These are phyloP conservation scores for Cacatua alba DNA, from an alignment of 2,113 vertebrate species.

Conservation along the genomic window DNA sequence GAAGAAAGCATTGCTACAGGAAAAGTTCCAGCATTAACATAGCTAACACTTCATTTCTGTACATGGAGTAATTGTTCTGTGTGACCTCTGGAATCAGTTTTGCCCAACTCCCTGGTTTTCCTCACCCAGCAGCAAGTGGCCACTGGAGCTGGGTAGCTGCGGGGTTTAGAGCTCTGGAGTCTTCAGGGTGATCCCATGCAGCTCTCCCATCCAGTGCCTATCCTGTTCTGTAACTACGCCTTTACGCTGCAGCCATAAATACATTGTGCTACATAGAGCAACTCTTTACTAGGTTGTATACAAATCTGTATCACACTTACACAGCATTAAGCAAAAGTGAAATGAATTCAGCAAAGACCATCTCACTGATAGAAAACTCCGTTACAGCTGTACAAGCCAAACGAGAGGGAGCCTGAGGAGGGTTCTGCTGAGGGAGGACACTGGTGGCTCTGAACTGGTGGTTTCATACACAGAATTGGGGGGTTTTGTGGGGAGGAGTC, in stretches of 20 bases:
- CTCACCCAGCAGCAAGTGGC: not conserved
- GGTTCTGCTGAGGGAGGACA: not conserved
- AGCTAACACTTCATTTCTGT: not conserved
- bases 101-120: not conserved
- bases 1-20: not conserved
- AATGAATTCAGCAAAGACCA: not conserved
- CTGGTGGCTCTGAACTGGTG: not conserved
- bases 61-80: not conserved
- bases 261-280: not conserved
- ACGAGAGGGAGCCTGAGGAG: accelerated
- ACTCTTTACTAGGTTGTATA: not conserved
- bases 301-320: not conserved
- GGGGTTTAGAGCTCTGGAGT: not conserved
- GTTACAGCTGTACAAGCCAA: not conserved
- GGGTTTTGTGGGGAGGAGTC: not conserved
- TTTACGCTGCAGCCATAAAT: not conserved
- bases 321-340: not conserved
- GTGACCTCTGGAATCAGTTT: not conserved
- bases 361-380: not conserved
- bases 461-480: not conserved
- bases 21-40: not conserved
- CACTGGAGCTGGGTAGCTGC: not conserved
- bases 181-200: not conserved
- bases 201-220: not conserved
- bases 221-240: not conserved